phyloP scores from a whole-genome alignment of 23 tunicate genomes.

The Halocynthia aurantium region DNA sequence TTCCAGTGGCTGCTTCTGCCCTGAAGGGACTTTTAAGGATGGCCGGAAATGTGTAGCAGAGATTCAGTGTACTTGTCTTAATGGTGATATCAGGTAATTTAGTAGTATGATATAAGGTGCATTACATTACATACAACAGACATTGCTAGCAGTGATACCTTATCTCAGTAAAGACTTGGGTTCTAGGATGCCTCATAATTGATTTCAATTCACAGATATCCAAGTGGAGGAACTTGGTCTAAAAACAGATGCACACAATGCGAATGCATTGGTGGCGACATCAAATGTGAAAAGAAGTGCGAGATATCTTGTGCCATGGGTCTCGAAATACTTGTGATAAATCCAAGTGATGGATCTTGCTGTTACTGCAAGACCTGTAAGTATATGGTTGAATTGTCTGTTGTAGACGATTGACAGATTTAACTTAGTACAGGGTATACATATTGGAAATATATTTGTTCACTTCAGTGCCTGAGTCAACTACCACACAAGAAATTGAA shows the following conservation, averaged over 20 bases:
- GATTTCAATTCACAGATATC: slow-evolving; percentile 46
- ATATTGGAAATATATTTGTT: neutral
- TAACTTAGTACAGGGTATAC: too few relatives aligned
- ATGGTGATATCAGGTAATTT: slow-evolving; percentile 50
- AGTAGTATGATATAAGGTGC: neutral
- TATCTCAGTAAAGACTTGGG: neutral
- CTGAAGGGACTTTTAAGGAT: slow-evolving; percentile 52
- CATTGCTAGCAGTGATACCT: neutral
- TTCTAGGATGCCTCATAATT: neutral
- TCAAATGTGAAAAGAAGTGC: slow-evolving; percentile 45
- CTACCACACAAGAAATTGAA: slow-evolving; percentile 16
- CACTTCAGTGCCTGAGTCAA: slow-evolving; percentile 9
- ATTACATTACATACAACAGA: neutral
- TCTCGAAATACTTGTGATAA: slow-evolving; percentile 39
- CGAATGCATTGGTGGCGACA: slow-evolving; percentile 32
- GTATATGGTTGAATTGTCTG: neutral
- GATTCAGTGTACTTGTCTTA: slow-evolving; percentile 50
- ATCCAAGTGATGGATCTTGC: slow-evolving; percentile 52
- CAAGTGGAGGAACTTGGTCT: slow-evolving; percentile 73
- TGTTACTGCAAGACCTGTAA: slow-evolving; percentile 82
- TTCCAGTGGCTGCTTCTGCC: slow-evolving; percentile 77
- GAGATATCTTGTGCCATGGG: slow-evolving; percentile 34
- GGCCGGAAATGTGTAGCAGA: slow-evolving; percentile 65
- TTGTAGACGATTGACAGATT: too few relatives aligned
- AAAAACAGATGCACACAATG: slow-evolving; percentile 40